phyloP scores from a whole-genome alignment of 2,113 vertebrate genomes.

The Grammomys surdaster region DNA sequence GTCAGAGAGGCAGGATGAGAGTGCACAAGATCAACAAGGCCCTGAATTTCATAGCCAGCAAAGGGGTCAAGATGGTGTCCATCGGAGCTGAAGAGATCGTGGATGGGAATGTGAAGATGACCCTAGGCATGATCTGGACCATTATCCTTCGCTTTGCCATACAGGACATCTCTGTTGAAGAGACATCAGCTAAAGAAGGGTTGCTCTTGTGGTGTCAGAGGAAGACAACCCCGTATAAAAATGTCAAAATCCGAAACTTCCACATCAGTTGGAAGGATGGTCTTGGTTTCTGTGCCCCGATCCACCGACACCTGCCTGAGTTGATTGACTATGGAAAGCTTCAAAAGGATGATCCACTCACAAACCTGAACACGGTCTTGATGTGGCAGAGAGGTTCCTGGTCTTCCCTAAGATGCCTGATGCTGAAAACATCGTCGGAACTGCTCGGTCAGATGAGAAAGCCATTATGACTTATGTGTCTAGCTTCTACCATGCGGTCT shows the following conservation, averaged over 20 bases:
- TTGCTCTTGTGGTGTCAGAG: slow-evolving; percentile 99
- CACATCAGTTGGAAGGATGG: slow-evolving; percentile 99
- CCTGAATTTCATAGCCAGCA: no score
- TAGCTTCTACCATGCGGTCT: no score
- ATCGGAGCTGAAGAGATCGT: slow-evolving; percentile 86
- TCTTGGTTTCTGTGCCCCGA: slow-evolving; percentile 98
- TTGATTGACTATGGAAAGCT: slow-evolving; percentile 98
- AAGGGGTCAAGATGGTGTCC: no score
- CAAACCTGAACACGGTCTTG: no score
- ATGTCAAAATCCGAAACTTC: slow-evolving; percentile 99
- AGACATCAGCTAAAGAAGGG: slow-evolving; percentile 99
- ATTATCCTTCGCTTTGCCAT: slow-evolving; percentile 99
- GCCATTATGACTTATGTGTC: no score
- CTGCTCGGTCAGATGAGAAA: no score
- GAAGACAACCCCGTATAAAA: slow-evolving; percentile 99
- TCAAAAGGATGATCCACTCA: slow-evolving; percentile 89
- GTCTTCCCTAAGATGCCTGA: no score
- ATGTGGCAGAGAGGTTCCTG: no score
- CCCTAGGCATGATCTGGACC: slow-evolving; percentile 99
- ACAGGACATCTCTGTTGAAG: slow-evolving; percentile 99
- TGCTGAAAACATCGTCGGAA: no score
- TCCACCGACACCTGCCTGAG: slow-evolving; percentile 98
- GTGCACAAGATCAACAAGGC: no score
- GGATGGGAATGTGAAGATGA: slow-evolving; percentile 99
- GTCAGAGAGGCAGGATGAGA: no score